Conservation (phyloP, 2,888 invertebrate genomes). For the Conomelus anceps region DNA sequence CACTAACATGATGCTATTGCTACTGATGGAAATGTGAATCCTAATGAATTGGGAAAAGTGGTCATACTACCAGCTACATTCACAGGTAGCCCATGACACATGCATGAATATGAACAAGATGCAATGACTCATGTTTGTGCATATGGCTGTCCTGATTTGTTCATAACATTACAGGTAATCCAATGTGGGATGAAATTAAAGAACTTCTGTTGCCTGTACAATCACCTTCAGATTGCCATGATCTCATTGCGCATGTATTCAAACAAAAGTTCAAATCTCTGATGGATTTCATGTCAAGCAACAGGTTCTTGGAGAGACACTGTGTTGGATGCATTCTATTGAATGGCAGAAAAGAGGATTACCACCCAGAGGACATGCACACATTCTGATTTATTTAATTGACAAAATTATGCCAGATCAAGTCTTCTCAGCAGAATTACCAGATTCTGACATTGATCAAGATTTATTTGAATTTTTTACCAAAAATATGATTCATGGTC, state of each 20-base stretch:
- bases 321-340: slow-evolving; percentile 30
- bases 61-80: slow-evolving; percentile 36
- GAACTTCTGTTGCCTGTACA: slow-evolving; percentile 30
- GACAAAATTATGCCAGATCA: background rate
- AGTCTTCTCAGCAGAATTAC: background rate
- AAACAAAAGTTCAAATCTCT: slow-evolving; percentile 25
- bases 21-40: slow-evolving; percentile 30
- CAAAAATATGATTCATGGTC: no score
- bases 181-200: slow-evolving; percentile 36
- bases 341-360: slow-evolving; percentile 2
- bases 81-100: slow-evolving; percentile 35
- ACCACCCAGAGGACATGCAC: no score
- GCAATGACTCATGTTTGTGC: no score
- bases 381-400: no score
- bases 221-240: no score
- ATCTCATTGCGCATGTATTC: slow-evolving; percentile 22
- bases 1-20: no score
- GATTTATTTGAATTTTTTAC: slow-evolving; percentile 9
- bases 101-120: slow-evolving; percentile 37
- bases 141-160: no score
- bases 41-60: slow-evolving; percentile 32
- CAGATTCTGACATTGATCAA: slow-evolving; percentile 6
- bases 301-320: slow-evolving; percentile 25
- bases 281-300: slow-evolving; percentile 23
- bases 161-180: no score